Evolutionary conservation across 2,797 vertebrate genomes (phyloP).

Genomic region (Anniella stebbinsi): DNA sequence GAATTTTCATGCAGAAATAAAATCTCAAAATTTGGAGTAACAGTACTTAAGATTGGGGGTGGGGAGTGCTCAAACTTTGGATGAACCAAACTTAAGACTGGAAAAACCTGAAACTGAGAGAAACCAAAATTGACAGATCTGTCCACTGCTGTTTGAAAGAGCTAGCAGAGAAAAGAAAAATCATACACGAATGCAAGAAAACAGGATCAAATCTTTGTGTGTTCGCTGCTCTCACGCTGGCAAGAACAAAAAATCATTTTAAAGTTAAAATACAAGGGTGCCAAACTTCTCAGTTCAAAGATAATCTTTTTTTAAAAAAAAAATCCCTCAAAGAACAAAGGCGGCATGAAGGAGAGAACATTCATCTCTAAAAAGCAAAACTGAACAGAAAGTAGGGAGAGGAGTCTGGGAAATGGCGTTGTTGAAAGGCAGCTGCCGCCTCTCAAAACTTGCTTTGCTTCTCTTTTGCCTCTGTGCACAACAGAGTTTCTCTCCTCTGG

Average conservation of each 20-base stretch:
- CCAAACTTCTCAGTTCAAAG: background rate
- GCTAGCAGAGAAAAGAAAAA: background rate
- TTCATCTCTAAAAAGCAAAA: background rate
- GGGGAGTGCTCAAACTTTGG: background rate
- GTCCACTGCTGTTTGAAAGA: too few relatives aligned
- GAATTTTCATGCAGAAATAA: too few relatives aligned
- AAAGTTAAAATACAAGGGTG: background rate
- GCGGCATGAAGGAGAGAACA: background rate
- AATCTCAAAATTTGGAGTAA: too few relatives aligned
- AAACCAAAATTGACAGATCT: too few relatives aligned
- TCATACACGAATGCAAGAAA: fast-evolving
- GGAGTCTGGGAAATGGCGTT: fast-evolving
- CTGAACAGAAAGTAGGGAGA: background rate
- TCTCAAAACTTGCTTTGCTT: background rate
- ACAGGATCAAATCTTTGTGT: fast-evolving
- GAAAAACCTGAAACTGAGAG: background rate
- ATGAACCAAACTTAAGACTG: background rate
- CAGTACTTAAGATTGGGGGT: too few relatives aligned
- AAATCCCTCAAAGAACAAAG: background rate
- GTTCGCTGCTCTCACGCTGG: background rate
- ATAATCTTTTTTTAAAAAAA: constrained; percentile 6
- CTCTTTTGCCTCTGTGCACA: fast-evolving
- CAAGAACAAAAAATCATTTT: background rate
- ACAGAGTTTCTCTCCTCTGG: background rate
- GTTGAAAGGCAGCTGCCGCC: background rate